These are phyloP conservation scores for Xestobium rufovillosum DNA, from an alignment of 2,888 invertebrate species.

Conservation along the genomic window DNA sequence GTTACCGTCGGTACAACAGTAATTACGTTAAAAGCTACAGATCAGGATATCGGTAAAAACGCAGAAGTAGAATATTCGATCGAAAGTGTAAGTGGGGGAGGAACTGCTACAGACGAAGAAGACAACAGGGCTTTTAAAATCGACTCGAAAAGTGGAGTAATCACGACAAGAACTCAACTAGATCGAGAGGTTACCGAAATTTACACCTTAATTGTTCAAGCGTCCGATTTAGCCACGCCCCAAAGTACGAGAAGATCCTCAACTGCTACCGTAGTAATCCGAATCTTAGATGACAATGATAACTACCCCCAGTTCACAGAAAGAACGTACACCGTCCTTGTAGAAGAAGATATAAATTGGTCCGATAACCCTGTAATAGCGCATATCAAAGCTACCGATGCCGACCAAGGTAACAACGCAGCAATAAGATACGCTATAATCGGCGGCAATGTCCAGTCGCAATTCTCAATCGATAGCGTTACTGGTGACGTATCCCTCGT, in stretches of 20 bases:
- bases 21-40: slow-evolving; percentile 83
- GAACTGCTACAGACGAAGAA: slow-evolving; percentile 54
- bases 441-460: slow-evolving; percentile 88
- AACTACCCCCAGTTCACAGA: slow-evolving; percentile 91
- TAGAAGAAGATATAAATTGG: slow-evolving; percentile 84
- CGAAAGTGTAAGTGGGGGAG: slow-evolving; percentile 60
- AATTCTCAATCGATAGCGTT: slow-evolving; percentile 89
- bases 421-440: slow-evolving; percentile 91
- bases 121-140: slow-evolving; percentile 76
- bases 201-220: slow-evolving; percentile 78
- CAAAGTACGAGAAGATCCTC: slow-evolving; percentile 72
- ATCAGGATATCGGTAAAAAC: slow-evolving; percentile 86
- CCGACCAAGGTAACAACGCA: slow-evolving; percentile 88
- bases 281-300: slow-evolving; percentile 83
- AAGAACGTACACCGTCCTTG: slow-evolving; percentile 77
- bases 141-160: slow-evolving; percentile 76
- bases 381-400: slow-evolving; percentile 77
- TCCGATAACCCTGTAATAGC: slow-evolving; percentile 77
- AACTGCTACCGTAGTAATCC: slow-evolving; percentile 72
- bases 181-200: slow-evolving; percentile 84
- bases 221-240: slow-evolving; percentile 77
- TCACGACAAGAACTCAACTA: slow-evolving; percentile 70
- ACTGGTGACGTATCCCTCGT: slow-evolving; percentile 85
- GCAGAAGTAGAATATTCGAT: slow-evolving; percentile 74
- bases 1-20: slow-evolving; percentile 83